Percentiles rank a stretch among this genome's conserved stretches.
phyloP scores from a whole-genome alignment of 1,140 invertebrate genomes.

The honey bee (Apis mellifera) region DNA sequence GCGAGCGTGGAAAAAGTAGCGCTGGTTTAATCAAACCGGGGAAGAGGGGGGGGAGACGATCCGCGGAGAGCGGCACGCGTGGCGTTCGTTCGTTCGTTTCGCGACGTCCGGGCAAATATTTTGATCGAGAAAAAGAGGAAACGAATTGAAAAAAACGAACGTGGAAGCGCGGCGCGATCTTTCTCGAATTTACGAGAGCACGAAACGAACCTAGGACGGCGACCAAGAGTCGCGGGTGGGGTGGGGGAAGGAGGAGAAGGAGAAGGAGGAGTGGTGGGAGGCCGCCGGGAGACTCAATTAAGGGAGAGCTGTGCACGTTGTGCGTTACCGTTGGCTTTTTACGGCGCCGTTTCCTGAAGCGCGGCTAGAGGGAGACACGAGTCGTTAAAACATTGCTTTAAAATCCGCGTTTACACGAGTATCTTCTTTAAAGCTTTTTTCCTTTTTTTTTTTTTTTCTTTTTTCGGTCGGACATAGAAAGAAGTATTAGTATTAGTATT shows the following conservation, averaged over 20 bases:
- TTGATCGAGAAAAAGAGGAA: too few relatives aligned
- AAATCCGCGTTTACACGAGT: background rate
- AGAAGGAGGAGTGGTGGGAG: background rate
- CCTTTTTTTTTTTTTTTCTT: too few relatives aligned
- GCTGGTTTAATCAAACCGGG: too few relatives aligned
- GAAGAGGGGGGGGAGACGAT: too few relatives aligned
- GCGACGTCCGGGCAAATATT: too few relatives aligned
- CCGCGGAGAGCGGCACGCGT: too few relatives aligned
- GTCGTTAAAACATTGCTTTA: background rate
- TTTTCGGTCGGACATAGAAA: background rate
- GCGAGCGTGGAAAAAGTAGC: too few relatives aligned
- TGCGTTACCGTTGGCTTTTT: background rate
- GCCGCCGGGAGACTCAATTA: slow-evolving; percentile 17
- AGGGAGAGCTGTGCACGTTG: background rate
- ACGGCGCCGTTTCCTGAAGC: background rate
- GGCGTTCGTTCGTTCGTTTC: too few relatives aligned
- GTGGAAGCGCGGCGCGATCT: background rate
- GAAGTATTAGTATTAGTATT: background rate
- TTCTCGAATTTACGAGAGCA: too few relatives aligned
- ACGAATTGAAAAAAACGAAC: too few relatives aligned
- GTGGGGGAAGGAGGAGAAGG: background rate
- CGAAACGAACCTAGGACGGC: too few relatives aligned
- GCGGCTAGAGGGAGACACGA: background rate
- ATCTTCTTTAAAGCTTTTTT: background rate
- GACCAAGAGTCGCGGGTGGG: too few relatives aligned